Evolutionary conservation across 2,888 invertebrate species (phyloP), one percentile per base, ranked within the genome.

Genomic region (Cantharis nigra): DNA sequence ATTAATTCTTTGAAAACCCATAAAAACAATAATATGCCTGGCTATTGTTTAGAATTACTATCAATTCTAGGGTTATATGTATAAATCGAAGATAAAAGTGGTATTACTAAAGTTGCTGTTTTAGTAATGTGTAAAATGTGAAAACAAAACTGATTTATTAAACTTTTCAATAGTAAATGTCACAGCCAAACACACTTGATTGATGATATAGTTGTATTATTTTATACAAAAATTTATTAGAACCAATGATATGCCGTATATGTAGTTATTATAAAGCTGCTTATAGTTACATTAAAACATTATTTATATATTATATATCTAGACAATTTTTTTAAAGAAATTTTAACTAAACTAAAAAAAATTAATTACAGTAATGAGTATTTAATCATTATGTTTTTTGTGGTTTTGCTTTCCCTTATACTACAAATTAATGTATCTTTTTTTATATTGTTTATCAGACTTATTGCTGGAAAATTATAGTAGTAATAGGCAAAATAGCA

Each of bases 131-230:
- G 72, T 64, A 78, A 79, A 78, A 79, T 78, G 78, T 80, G 77
- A 79, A 75, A 79, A 79, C 77, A 79, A 77, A 75, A 49, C 77
- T 80, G 81, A 81, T 81, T 81, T 81, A 81, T 81, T 81, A 80
- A 81, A 81, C 80, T 81, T 81, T 81, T 81, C 80, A 81, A 80
- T 81, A 79, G 80, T 76, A 79, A 79, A 73, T 77, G 79, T 77
- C 79, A 77, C 67, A 72, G 72, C 77, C 79, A 79, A 72, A 69
- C 79, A 74, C 77, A 72, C 65, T 65, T 70, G 70, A 76, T 73
- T 79, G 78, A 79, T 76, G 74, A 76, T 74, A 75, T 79, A 76
- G 76, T 79, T 79, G 76, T 78, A 74, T 70, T 49, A 73, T 78
- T 76, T 78, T 76, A 49, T 49, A 49, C 49, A n/a, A 49, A 49